These are phyloP conservation scores for Aphelenchoides avenae DNA, from an alignment of 1,140 invertebrate genomes.

Conservation along the genomic window DNA sequence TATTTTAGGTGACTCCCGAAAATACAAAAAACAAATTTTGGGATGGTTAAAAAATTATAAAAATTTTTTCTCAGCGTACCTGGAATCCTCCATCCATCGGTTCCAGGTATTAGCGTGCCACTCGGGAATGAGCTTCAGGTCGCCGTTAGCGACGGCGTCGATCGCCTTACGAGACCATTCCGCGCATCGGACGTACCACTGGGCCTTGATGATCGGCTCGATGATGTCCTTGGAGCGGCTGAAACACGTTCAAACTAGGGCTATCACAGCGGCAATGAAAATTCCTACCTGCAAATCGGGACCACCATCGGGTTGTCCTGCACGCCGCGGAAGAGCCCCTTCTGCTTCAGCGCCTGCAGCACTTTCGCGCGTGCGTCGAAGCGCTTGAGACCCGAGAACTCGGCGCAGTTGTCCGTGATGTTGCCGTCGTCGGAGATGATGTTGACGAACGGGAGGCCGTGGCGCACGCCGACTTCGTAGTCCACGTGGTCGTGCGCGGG, in stretches of 20 bases:
- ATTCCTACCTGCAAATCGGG: conserved; percentile 82
- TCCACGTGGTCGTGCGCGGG: conserved; percentile 96
- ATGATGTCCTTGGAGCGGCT: conserved; percentile 93
- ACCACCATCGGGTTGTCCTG: conserved; percentile 92
- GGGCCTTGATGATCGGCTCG: conserved; percentile 90
- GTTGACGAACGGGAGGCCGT: conserved; percentile 82
- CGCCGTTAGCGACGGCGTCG: conserved; percentile 72
- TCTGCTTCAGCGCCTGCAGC: conserved; percentile 72
- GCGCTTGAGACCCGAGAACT: conserved; percentile 85
- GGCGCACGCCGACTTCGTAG: conserved; percentile 83
- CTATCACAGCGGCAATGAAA: too few relatives aligned
- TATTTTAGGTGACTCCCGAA: too few relatives aligned
- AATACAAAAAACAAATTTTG: conserved; percentile 15
- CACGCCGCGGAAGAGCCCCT: conserved; percentile 75
- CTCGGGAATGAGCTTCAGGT: conserved; percentile 86
- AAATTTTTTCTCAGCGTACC: too few relatives aligned
- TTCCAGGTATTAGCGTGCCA: conserved; percentile 87
- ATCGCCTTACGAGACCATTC: conserved; percentile 77
- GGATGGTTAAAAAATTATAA: too few relatives aligned
- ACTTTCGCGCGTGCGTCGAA: conserved; percentile 84
- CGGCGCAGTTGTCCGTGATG: conserved; percentile 77
- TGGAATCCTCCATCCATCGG: conserved; percentile 86
- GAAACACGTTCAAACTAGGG: conserved; percentile 30
- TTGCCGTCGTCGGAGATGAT: conserved; percentile 86
- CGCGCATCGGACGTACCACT: conserved; percentile 77